Percentiles rank a stretch among this genome's conserved stretches.
phyloP scores from a whole-genome alignment of 1,140 invertebrate genomes.

The Ooceraea biroi region DNA sequence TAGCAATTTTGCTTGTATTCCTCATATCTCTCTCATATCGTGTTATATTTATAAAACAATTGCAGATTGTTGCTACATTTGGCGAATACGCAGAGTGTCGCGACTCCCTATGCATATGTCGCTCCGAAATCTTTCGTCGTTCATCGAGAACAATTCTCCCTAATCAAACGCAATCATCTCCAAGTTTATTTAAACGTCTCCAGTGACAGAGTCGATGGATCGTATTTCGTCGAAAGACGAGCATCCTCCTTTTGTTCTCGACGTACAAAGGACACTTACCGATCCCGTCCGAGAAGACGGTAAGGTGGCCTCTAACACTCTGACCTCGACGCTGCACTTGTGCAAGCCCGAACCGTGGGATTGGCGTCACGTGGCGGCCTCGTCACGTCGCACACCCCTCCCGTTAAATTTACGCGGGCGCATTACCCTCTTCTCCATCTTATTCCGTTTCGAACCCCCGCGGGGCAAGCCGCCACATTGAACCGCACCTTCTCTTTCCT shows the following conservation, averaged over 20 bases:
- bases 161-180: conserved; percentile 49
- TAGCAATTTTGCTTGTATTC: no score
- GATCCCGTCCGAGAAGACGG: neutral
- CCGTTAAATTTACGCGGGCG: conserved; percentile 76
- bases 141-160: conserved; percentile 33
- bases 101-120: conserved; percentile 3
- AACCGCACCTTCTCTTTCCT: conserved; percentile 59
- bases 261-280: conserved; percentile 26
- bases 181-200: conserved; percentile 61
- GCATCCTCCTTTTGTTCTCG: conserved; percentile 41
- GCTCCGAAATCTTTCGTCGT: neutral
- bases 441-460: conserved; percentile 55
- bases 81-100: conserved; percentile 15
- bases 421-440: conserved; percentile 70
- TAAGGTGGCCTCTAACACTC: conserved; percentile 56
- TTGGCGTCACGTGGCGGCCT: conserved; percentile 77
- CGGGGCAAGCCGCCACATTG: conserved; percentile 26
- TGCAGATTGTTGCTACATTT: neutral
- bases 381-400: conserved; percentile 58
- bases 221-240: conserved; percentile 58
- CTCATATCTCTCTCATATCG: no score
- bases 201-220: conserved; percentile 46
- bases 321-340: conserved; percentile 74
- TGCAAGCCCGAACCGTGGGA: conserved; percentile 79
- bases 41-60: no score